Evolutionary conservation across 2,113 vertebrate species (phyloP), one percentile per base, ranked within the genome.

Genomic region (Nycticryphes semicollaris): DNA sequence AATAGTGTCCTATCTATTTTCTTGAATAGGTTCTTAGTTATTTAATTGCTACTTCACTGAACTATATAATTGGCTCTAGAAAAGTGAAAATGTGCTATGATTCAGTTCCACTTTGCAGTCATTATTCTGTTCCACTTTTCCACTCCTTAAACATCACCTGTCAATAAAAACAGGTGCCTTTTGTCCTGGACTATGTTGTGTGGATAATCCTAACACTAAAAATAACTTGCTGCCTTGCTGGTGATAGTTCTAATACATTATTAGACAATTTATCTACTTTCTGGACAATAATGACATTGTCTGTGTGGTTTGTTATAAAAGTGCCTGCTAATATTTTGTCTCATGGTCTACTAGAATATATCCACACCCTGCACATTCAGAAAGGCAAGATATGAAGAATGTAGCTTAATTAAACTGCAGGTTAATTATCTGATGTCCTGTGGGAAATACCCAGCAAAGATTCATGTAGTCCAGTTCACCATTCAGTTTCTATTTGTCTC

Each of bases 391-490:
- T 68, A 43, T 22, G 10, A 89, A 81, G 39, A 70, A 63, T 12
- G 25, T 28, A 70, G 12, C 24, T 90, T 89, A 89, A 95, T 94
- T 91, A 97, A 83, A 84, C 47, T 77, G 14, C n/a, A 81, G 23
- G 31, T 84, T 94, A 92, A 89, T 96, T 92, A 81, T 74, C 39
- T 12, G 1, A 31, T 70, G 14, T 68, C 80, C 62, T 78, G 14
- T 67, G 80, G 56, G 89, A 95, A 88, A 90, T 81, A 51, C 4
- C 9, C 23, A 81, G 27, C 9, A 75, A 48, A 82, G 10, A 31
- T 72, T 87, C 43, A 43, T 56, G 33, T 35, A 87, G 60, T 33
- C 48, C 21, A 72, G 47, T 35, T 91, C 43, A 79, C 35, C 9
- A 12, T 68, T 75, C 48, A 67, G 54, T 92, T 59, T 74, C 22